These are phyloP conservation scores for Apis laboriosa DNA, from an alignment of 1,140 invertebrate genomes.

Conservation along the genomic window DNA sequence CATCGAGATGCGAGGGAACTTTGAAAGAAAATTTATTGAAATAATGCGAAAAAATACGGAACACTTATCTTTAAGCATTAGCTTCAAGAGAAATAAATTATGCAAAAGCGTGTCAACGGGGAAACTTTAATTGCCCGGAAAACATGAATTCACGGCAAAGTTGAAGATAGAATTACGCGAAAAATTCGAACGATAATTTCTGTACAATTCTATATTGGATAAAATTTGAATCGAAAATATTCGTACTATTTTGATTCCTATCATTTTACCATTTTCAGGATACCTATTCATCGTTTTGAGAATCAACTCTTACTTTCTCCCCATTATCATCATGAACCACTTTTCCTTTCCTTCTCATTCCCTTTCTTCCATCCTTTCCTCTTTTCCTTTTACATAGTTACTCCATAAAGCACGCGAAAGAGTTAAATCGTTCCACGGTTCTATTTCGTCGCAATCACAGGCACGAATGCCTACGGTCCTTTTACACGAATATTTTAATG, in stretches of 20 bases:
- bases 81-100: neutral
- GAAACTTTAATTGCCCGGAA: neutral
- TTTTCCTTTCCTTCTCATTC: neutral
- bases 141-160: neutral
- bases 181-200: neutral
- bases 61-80: neutral
- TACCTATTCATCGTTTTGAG: neutral
- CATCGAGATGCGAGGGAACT: neutral
- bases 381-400: neutral
- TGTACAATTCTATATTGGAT: neutral
- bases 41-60: neutral
- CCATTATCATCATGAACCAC: slow-evolving; percentile 1
- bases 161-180: neutral
- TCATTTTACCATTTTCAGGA: neutral
- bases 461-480: slow-evolving; percentile 18
- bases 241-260: neutral
- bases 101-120: neutral
- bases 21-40: neutral
- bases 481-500: slow-evolving; percentile 40
- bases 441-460: slow-evolving; percentile 26
- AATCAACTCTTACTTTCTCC: neutral
- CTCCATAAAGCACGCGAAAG: slow-evolving; percentile 2
- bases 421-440: slow-evolving; percentile 30
- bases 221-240: neutral
- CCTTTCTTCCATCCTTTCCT: neutral